Conservation (phyloP, 2,797 vertebrate species). For the Bovichtus variegatus region DNA sequence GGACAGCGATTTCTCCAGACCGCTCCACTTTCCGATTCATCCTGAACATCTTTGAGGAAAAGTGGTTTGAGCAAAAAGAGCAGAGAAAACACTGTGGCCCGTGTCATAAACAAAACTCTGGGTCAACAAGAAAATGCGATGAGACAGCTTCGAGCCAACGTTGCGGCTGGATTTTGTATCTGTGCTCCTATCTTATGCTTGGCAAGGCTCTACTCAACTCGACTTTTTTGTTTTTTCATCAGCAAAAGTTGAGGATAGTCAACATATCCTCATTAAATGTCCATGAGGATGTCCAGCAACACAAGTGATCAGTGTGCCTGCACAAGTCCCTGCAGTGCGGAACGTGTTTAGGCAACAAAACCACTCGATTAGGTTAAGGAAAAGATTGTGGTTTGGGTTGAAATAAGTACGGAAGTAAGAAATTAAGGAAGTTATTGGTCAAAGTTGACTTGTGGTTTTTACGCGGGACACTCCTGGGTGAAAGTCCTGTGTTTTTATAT, state of each 20-base stretch:
- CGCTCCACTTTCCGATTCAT: slow-evolving; percentile 51
- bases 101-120: slow-evolving; percentile 29
- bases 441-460: too few relatives aligned
- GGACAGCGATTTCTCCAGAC: slow-evolving; percentile 56
- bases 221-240: not conserved
- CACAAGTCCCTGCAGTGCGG: too few relatives aligned
- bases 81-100: slow-evolving; percentile 40
- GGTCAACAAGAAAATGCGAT: slow-evolving; percentile 39
- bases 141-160: slow-evolving; percentile 1
- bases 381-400: too few relatives aligned
- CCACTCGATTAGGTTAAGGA: too few relatives aligned
- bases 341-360: too few relatives aligned
- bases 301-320: too few relatives aligned
- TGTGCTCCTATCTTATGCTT: not conserved
- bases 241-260: not conserved
- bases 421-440: too few relatives aligned
- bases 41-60: slow-evolving; percentile 66
- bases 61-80: slow-evolving; percentile 41
- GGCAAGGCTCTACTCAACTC: not conserved
- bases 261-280: too few relatives aligned
- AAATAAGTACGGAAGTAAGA: too few relatives aligned
- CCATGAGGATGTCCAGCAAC: too few relatives aligned
- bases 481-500: too few relatives aligned
- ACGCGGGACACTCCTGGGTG: too few relatives aligned
- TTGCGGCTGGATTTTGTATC: slow-evolving; percentile 20